phyloP scores from a whole-genome alignment of 2,113 vertebrate genomes.

The Nannospalax galili region DNA sequence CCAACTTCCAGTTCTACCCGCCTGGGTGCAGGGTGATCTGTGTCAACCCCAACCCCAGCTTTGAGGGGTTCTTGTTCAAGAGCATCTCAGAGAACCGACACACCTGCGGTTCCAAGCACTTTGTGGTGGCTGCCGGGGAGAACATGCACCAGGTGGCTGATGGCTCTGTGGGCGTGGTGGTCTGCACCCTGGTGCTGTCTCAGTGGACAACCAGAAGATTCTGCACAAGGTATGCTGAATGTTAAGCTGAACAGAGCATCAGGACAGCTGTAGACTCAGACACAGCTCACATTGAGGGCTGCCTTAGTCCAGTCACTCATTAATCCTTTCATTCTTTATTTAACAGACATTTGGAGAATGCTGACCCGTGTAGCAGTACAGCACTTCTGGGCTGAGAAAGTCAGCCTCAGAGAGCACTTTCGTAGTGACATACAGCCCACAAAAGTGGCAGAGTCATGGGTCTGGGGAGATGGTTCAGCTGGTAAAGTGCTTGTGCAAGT shows the following conservation, averaged over 20 bases:
- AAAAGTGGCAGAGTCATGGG: not conserved
- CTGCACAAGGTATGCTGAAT: constrained; percentile 87
- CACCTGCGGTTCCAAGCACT: constrained; percentile 87
- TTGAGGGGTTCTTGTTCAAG: constrained; percentile 84
- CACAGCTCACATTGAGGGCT: not conserved
- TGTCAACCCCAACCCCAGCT: constrained; percentile 89
- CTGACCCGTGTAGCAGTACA: not conserved
- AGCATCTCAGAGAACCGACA: constrained; percentile 83
- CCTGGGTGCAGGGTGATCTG: constrained; percentile 88
- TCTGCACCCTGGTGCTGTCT: constrained; percentile 92
- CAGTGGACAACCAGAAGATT: constrained; percentile 79
- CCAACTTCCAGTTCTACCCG: constrained; percentile 92
- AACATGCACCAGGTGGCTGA: constrained; percentile 86
- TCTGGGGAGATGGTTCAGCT: too few relatives aligned
- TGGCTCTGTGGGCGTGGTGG: constrained; percentile 87
- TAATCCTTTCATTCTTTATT: not conserved
- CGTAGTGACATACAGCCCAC: not conserved
- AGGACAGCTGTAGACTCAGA: not conserved
- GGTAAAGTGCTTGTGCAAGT: not conserved
- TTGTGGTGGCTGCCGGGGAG: constrained; percentile 88
- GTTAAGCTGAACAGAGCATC: constrained; percentile 77
- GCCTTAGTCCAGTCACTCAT: not conserved
- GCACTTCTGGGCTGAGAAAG: not conserved
- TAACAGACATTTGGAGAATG: not conserved
- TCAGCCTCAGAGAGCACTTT: not conserved